Evolutionary conservation across 2,113 vertebrate species (phyloP).

Genomic region (Symphodus melops): DNA sequence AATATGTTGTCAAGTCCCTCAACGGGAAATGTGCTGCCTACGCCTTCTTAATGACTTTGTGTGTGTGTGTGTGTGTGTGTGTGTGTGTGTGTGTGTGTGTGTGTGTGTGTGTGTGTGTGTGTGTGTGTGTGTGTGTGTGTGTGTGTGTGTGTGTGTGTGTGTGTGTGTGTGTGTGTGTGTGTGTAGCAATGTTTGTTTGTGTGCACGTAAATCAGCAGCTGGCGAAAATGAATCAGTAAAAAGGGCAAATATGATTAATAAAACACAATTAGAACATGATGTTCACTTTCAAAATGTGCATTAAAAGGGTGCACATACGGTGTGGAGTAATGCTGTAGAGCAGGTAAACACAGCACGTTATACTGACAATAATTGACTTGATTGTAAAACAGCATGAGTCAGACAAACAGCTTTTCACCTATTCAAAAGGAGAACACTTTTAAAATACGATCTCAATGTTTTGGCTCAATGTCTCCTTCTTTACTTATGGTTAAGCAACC

Average conservation of each 20-base stretch:
- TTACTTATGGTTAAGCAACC: background rate
- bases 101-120: background rate
- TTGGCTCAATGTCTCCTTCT: background rate
- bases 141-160: conserved; percentile 20
- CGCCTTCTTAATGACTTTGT: conserved; percentile 45
- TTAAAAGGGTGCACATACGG: background rate
- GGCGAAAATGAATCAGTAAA: background rate
- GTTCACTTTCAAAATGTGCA: background rate
- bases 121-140: background rate
- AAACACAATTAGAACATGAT: background rate
- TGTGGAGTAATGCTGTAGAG: background rate
- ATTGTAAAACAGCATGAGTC: background rate
- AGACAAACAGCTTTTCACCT: background rate
- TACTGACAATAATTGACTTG: background rate
- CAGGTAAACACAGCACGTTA: background rate
- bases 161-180: background rate
- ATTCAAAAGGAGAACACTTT: background rate
- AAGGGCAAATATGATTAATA: background rate
- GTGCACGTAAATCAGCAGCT: background rate
- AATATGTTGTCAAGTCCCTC: conserved; percentile 51
- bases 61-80: background rate
- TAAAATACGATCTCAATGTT: background rate
- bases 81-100: background rate
- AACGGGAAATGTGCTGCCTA: conserved; percentile 55
- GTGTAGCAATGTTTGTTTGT: background rate